Evolutionary conservation across 2,797 vertebrate species (phyloP), one percentile per base, ranked within the genome.

Genomic region (Sebastiscus tertius): DNA sequence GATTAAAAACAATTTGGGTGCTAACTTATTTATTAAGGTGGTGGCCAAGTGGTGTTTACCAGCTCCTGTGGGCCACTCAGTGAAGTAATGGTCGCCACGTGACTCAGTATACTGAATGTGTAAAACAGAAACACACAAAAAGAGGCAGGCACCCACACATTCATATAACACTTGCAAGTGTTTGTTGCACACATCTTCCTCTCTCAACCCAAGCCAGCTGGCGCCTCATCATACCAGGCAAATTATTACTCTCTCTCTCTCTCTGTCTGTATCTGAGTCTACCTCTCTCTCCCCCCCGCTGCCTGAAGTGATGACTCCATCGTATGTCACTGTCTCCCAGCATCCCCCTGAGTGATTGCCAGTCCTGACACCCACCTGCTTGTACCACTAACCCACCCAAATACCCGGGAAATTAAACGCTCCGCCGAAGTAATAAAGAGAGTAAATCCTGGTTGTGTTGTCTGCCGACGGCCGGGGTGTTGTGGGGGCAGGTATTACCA

Each of bases 391-490:
- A 90, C 86, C 85, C 86, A 87, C 71, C 84, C 88, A 90, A 93
- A 94, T 85, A 69, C 84, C 60, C 72, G 66, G 88, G 83, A 94
- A 95, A 95, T 94, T 49, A 94, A 94, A 93, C 46, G 69, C 87
- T 82, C 77, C 16, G 8, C 77, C 14, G 26, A 83, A 74, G 89
- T 94, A 92, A 94, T 94, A 91, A 93, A 91, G 84, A 88, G 83
- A 87, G 88, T 90, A 91, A 93, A 94, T 93, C 88, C 82, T 88
- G 70, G 81, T 72, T 77, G 80, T 80, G 84, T 80, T 81, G 36
- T 77, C 46, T 67, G 66, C 75, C 29, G 75, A 83, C n/a, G 49
- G 72, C 76, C 24, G 4, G 72, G 59, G 46, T 59, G 70, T 70
- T 72, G 80, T 74, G 78, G 71, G 81, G 84, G 88, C 79, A 80